Percentiles rank a stretch among this genome's conserved stretches.
phyloP scores from a whole-genome alignment of 1,140 invertebrate genomes.

The Drosophila simulans region DNA sequence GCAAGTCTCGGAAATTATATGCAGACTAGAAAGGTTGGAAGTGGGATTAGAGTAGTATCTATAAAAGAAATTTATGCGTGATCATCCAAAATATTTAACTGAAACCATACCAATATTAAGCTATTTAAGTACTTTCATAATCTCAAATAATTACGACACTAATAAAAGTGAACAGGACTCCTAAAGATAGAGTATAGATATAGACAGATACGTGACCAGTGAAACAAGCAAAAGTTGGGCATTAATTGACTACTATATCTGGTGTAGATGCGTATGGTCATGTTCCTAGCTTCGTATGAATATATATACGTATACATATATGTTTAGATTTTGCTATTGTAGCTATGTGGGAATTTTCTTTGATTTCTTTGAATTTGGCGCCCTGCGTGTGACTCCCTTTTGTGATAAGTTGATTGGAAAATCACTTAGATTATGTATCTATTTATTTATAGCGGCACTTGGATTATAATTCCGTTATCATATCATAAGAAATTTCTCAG shows the following conservation, averaged over 20 bases:
- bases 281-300: background rate
- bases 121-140: background rate
- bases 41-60: constrained; percentile 10
- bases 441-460: no score
- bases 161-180: constrained; percentile 10
- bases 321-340: background rate
- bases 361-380: background rate
- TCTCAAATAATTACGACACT: background rate
- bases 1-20: background rate
- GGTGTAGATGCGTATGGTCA: constrained; percentile 5
- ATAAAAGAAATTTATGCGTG: constrained; percentile 6
- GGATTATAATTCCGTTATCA: background rate
- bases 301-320: background rate
- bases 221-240: background rate
- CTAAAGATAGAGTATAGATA: background rate
- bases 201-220: constrained; percentile 24
- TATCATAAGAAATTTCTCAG: background rate
- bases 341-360: background rate
- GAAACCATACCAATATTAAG: background rate
- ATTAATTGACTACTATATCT: constrained; percentile 15
- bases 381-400: background rate
- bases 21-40: constrained; percentile 6
- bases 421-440: background rate
- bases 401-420: background rate
- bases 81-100: background rate